These are phyloP conservation scores for Incurvaria masculella DNA, from an alignment of 2,888 invertebrate genomes.

Conservation along the genomic window DNA sequence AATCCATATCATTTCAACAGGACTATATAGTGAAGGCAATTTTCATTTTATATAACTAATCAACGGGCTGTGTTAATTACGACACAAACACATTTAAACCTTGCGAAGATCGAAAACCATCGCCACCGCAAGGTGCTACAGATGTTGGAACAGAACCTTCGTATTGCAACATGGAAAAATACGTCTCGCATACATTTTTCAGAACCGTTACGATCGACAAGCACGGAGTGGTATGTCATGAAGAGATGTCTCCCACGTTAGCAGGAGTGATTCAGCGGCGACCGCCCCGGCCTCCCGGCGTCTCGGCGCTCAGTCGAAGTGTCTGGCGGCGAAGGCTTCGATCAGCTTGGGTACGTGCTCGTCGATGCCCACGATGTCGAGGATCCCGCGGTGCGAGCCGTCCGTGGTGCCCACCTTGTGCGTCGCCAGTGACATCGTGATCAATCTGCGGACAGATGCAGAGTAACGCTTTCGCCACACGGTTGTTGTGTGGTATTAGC, in stretches of 20 bases:
- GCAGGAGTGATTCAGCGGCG: no score
- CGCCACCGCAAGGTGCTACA: no score
- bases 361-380: slow-evolving; percentile 64
- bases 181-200: slow-evolving; percentile 2
- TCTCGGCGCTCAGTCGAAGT: slow-evolving; percentile 36
- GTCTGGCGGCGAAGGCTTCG: slow-evolving; percentile 60
- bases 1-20: no score
- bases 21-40: no score
- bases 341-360: slow-evolving; percentile 59
- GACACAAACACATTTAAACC: no score
- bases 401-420: slow-evolving; percentile 46
- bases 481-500: no score
- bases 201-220: slow-evolving; percentile 17
- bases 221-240: slow-evolving; percentile 10
- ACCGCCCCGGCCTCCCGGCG: no score
- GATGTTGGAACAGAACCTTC: slow-evolving; percentile 6
- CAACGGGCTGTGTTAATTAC: no score
- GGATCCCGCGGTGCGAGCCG: slow-evolving; percentile 48
- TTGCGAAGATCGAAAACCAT: no score
- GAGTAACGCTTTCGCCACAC: no score
- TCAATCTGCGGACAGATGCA: no score
- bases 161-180: slow-evolving; percentile 14
- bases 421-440: slow-evolving; percentile 57
- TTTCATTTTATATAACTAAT: no score
- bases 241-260: background rate